Percentiles rank a stretch among this genome's conserved stretches.
phyloP scores from a whole-genome alignment of 2,113 vertebrate species.

The Montifringilla adamsi region DNA sequence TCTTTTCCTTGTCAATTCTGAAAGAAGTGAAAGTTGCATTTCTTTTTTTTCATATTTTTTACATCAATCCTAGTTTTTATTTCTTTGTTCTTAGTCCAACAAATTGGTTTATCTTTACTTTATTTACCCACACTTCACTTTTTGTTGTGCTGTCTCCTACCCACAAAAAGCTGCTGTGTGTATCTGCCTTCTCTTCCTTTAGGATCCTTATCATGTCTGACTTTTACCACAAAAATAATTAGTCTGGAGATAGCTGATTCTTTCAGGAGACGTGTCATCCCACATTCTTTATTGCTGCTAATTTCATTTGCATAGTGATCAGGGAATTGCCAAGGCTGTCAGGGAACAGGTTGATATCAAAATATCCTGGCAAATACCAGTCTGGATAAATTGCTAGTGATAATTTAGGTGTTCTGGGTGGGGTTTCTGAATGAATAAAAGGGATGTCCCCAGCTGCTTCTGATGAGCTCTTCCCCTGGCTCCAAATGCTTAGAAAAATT shows the following conservation, averaged over 20 bases:
- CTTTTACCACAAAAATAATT: neutral
- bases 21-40: neutral
- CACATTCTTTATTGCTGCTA: neutral
- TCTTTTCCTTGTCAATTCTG: neutral
- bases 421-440: neutral
- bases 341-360: neutral
- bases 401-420: neutral
- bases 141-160: neutral
- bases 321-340: neutral
- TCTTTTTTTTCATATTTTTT: neutral
- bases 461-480: neutral
- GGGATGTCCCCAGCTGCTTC: neutral
- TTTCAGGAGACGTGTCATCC: neutral
- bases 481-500: neutral
- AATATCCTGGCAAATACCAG: neutral
- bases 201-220: neutral
- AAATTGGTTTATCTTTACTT: neutral
- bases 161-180: neutral
- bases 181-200: neutral
- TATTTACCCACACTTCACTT: neutral
- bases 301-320: neutral
- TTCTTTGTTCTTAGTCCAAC: neutral
- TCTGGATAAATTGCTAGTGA: neutral
- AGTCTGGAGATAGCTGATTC: neutral
- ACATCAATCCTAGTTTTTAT: rapidly evolving